Percentiles rank a stretch among this genome's conserved stretches.
These are phyloP conservation scores for Aphidius colemani DNA, from an alignment of 2,888 invertebrate genomes.

Conservation along the genomic window DNA sequence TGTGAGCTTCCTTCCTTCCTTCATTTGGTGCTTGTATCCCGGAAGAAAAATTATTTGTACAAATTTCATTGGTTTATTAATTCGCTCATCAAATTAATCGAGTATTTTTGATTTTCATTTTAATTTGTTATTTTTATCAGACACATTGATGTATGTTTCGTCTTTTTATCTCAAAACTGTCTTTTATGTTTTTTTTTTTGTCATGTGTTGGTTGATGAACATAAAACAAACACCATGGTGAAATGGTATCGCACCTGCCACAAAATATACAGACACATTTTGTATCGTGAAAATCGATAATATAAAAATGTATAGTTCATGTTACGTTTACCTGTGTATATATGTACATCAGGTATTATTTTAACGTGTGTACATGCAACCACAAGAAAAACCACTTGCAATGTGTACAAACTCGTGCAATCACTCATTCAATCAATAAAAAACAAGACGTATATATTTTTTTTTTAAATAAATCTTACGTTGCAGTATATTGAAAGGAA, in stretches of 20 bases:
- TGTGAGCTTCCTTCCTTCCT: not conserved
- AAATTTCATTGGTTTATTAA: too few relatives aligned
- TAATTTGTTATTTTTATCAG: not conserved
- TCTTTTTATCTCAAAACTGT: not conserved
- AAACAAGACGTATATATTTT: not conserved
- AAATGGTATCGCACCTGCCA: constrained; percentile 25
- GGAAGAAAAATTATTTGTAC: too few relatives aligned
- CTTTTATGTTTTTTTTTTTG: not conserved
- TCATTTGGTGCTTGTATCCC: not conserved
- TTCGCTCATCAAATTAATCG: too few relatives aligned
- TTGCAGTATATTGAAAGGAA: too few relatives aligned
- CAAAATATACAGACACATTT: constrained; percentile 26
- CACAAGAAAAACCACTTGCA: constrained; percentile 25
- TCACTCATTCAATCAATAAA: constrained; percentile 14
- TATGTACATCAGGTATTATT: constrained; percentile 14
- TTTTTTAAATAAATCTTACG: not conserved
- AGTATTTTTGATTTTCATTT: not conserved
- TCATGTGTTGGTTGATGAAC: too few relatives aligned
- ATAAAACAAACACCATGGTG: constrained; percentile 11
- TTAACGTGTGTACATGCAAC: constrained; percentile 22
- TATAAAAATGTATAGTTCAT: constrained; percentile 21
- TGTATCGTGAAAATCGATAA: constrained; percentile 24
- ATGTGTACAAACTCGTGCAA: constrained; percentile 17
- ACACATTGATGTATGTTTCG: not conserved
- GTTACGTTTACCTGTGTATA: constrained; percentile 17